Conservation (phyloP, 2,113 vertebrate species). For the Himantopus leucocephalus region DNA sequence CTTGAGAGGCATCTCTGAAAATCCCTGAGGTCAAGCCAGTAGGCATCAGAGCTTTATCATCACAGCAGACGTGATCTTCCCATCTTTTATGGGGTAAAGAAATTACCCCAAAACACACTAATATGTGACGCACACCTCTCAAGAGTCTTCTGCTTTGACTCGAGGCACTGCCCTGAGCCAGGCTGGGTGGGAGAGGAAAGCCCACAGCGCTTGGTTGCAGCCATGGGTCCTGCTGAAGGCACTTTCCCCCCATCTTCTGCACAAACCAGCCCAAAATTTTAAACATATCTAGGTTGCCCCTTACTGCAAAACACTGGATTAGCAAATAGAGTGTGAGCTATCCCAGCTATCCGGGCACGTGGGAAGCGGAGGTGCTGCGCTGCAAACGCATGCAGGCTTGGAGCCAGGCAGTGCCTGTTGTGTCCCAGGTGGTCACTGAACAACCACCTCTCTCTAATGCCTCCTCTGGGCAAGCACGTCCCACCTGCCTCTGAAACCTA, state of each 20-base stretch:
- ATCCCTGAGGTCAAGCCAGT: background rate
- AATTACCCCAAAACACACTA: background rate
- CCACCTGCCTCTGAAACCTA: background rate
- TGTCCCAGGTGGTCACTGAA: background rate
- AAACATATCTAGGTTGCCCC: background rate
- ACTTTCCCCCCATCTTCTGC: background rate
- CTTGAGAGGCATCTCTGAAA: background rate
- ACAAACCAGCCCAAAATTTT: background rate
- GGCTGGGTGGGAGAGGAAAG: background rate
- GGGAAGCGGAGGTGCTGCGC: background rate
- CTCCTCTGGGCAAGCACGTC: background rate
- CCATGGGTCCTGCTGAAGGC: rapidly evolving
- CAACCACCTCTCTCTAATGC: background rate
- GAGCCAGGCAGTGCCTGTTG: background rate
- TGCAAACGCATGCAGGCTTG: background rate
- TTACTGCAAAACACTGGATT: background rate
- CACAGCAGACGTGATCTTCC: background rate
- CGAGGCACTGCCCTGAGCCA: background rate
- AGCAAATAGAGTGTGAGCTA: background rate
- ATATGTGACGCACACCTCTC: background rate
- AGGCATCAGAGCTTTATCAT: background rate
- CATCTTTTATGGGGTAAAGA: background rate
- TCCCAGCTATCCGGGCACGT: rapidly evolving
- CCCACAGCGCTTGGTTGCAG: background rate
- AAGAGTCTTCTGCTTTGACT: background rate